Percentiles rank a stretch among this genome's conserved stretches.
Conservation (phyloP, 64 coral and sea anemone genomes). For the Dendronephthya gigantea region DNA sequence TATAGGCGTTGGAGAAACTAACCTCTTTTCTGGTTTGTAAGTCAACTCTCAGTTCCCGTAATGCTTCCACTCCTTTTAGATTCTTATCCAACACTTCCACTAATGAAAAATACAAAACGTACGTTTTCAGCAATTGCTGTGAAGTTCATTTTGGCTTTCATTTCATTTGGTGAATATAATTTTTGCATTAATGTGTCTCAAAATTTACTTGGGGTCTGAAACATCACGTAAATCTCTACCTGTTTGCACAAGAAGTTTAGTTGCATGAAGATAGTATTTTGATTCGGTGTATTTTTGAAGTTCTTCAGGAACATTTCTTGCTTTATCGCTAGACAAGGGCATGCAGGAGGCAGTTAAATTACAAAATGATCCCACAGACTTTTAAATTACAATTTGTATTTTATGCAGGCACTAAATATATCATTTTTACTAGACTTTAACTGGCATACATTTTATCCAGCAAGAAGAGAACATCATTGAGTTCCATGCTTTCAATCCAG, state of each 20-base stretch:
- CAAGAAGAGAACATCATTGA: slow-evolving; percentile 1
- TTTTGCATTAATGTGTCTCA: too few species aligned
- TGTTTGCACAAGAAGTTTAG: slow-evolving; percentile 89
- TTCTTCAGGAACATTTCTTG: slow-evolving; percentile 73
- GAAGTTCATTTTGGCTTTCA: too few species aligned
- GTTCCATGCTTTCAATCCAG: slow-evolving; percentile 18
- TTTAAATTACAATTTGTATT: too few species aligned
- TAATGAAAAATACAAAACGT: background rate
- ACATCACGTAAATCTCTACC: slow-evolving; percentile 32
- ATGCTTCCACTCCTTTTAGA: slow-evolving; percentile 84
- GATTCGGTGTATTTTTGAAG: slow-evolving; percentile 89
- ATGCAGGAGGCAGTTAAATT: background rate
- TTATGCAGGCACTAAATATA: background rate
- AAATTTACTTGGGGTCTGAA: too few species aligned
- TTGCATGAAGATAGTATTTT: slow-evolving; percentile 95
- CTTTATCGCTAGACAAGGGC: background rate
- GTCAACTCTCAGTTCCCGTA: slow-evolving; percentile 82
- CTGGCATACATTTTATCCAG: background rate
- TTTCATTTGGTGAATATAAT: too few species aligned
- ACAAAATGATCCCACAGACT: too few species aligned
- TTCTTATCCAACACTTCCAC: slow-evolving; percentile 81
- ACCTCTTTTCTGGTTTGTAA: slow-evolving; percentile 79
- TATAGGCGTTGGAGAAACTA: background rate
- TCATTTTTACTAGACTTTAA: background rate
- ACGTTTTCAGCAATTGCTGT: background rate